Percentiles rank a stretch among this genome's conserved stretches.
Conservation (phyloP, 35 echinoderm and acorn worm genomes). For the Apostichopus japonicus region DNA sequence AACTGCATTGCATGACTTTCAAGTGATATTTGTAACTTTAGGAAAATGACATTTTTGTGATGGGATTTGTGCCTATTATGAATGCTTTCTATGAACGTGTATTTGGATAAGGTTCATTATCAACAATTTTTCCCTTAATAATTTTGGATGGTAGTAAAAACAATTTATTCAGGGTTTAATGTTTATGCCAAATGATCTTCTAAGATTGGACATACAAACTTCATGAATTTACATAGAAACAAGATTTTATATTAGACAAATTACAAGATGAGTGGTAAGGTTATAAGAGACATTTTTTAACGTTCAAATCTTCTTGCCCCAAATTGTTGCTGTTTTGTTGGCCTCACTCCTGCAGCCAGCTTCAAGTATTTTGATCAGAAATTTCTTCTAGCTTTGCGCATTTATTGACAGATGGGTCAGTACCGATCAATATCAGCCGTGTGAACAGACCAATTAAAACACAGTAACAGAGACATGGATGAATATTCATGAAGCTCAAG, state of each 20-base stretch:
- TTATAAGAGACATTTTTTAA: neutral
- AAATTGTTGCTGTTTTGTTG: neutral
- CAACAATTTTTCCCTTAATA: neutral
- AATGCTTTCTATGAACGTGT: neutral
- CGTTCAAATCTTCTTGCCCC: neutral
- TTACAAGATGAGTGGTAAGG: neutral
- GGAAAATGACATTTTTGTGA: neutral
- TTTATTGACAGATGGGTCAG: neutral
- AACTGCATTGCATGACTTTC: slow-evolving; percentile 41
- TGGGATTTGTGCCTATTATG: neutral
- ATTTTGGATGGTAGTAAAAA: neutral
- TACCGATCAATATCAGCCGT: neutral
- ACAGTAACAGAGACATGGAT: no score
- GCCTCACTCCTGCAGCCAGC: neutral
- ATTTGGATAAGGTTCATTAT: neutral
- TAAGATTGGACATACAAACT: neutral
- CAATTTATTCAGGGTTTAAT: neutral
- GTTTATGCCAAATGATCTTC: neutral
- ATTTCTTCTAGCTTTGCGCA: neutral
- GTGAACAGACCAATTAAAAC: no score
- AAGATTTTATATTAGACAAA: neutral
- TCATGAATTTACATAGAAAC: neutral
- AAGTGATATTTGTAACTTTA: slow-evolving; percentile 50
- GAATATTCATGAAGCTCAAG: no score
- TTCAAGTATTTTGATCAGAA: neutral